These are phyloP conservation scores for Antidorcas marsupialis DNA, from an alignment of 2,113 vertebrate genomes.

Conservation along the genomic window DNA sequence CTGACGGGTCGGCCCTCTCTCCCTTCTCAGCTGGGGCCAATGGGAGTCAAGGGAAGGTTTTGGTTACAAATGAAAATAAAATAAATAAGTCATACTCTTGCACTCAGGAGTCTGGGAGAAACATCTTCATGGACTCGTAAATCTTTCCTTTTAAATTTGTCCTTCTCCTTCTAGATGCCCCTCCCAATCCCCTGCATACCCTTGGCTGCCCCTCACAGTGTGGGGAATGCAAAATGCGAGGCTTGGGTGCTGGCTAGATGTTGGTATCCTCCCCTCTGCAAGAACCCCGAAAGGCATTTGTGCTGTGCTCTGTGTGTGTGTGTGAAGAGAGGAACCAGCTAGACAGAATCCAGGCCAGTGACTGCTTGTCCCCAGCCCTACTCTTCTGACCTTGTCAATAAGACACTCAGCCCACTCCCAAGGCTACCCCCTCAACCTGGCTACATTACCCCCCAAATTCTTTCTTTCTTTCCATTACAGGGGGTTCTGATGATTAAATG, in stretches of 20 bases:
- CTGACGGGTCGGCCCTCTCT: slow-evolving; percentile 63
- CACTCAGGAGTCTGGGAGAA: slow-evolving; percentile 55
- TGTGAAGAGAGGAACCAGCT: background rate
- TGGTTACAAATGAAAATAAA: slow-evolving; percentile 68
- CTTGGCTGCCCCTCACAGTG: slow-evolving; percentile 6
- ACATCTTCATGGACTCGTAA: slow-evolving; percentile 60
- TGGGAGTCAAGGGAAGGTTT: slow-evolving; percentile 64
- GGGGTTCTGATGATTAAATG: background rate
- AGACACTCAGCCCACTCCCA: background rate
- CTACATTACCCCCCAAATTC: background rate
- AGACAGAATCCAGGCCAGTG: background rate
- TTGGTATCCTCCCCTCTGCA: background rate
- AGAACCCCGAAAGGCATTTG: background rate
- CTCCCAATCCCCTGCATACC: background rate
- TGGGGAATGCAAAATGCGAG: slow-evolving; percentile 44
- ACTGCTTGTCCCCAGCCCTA: background rate
- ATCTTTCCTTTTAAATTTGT: slow-evolving; percentile 67
- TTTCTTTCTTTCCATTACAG: background rate
- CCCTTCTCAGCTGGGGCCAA: slow-evolving; percentile 62
- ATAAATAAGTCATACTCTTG: slow-evolving; percentile 64
- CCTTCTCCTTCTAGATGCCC: slow-evolving; percentile 43
- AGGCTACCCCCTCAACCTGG: too few species aligned
- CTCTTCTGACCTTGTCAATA: background rate
- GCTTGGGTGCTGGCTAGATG: background rate
- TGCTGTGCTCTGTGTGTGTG: background rate